phyloP scores from a whole-genome alignment of 1,140 invertebrate species.

The Trichogramma pretiosum region DNA sequence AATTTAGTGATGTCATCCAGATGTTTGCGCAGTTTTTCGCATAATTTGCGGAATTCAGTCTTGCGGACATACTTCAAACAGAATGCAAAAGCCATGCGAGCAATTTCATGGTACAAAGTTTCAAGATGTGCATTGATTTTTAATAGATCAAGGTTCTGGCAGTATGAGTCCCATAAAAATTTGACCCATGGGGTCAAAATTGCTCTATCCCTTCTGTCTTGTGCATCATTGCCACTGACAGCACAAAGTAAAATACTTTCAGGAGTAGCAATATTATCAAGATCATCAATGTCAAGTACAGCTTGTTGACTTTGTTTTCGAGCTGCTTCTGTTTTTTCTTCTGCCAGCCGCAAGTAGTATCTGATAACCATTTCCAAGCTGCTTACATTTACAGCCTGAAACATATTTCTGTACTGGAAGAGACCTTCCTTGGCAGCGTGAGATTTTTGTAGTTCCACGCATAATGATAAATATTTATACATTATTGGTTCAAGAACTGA shows the following conservation, averaged over 20 bases:
- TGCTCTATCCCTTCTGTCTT: slow-evolving; percentile 92
- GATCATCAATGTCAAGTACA: slow-evolving; percentile 90
- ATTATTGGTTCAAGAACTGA: slow-evolving; percentile 97
- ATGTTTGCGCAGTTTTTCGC: slow-evolving; percentile 91
- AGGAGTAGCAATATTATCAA: slow-evolving; percentile 93
- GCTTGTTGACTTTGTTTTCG: slow-evolving; percentile 87
- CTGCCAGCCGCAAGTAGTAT: slow-evolving; percentile 86
- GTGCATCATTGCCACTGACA: slow-evolving; percentile 94
- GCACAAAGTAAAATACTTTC: slow-evolving; percentile 86
- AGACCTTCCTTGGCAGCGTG: slow-evolving; percentile 97
- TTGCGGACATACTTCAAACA: slow-evolving; percentile 96
- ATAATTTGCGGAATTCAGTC: slow-evolving; percentile 96
- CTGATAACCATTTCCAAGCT: slow-evolving; percentile 46
- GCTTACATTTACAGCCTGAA: slow-evolving; percentile 75
- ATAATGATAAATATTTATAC: slow-evolving; percentile 97
- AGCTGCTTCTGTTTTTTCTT: slow-evolving; percentile 89
- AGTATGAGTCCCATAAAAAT: slow-evolving; percentile 99
- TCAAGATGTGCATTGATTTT: slow-evolving; percentile 91
- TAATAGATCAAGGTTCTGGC: slow-evolving; percentile 93
- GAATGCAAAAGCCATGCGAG: slow-evolving; percentile 95
- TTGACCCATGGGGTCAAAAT: too few species aligned
- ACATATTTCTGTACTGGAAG: slow-evolving; percentile 98
- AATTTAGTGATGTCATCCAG: slow-evolving; percentile 87
- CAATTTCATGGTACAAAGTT: slow-evolving; percentile 92
- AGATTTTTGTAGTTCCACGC: slow-evolving; percentile 95